phyloP scores from a whole-genome alignment of 2,888 invertebrate species.

The Campoplex nolae region DNA sequence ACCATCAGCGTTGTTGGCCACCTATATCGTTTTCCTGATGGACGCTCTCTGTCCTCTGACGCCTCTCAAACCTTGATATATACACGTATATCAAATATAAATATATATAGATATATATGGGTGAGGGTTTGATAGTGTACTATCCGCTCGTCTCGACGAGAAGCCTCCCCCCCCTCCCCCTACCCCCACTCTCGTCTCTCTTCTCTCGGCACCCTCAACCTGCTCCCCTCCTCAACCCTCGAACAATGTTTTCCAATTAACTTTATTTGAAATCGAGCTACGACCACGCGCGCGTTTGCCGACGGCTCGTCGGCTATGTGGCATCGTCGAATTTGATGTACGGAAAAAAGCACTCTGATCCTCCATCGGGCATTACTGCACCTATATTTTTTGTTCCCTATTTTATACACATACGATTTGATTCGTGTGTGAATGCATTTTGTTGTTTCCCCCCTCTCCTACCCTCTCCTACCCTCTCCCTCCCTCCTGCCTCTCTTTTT shows the following conservation, averaged over 20 bases:
- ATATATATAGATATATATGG: background rate
- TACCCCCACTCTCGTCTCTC: conserved; percentile 44
- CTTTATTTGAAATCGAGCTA: conserved; percentile 81
- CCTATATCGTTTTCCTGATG: conserved; percentile 31
- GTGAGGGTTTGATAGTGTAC: conserved; percentile 5
- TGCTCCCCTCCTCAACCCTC: conserved; percentile 64
- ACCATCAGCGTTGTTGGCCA: conserved; percentile 26
- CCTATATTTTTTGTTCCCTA: conserved; percentile 47
- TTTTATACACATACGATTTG: background rate
- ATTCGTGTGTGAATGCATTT: background rate
- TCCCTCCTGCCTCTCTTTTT: background rate
- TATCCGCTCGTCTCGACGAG: conserved; percentile 57
- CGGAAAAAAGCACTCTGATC: conserved; percentile 72
- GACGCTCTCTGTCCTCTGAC: conserved; percentile 41
- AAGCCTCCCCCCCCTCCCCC: conserved; percentile 51
- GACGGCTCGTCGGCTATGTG: conserved; percentile 64
- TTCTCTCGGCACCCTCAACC: conserved; percentile 42
- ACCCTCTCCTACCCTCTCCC: too few relatives aligned
- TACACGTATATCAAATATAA: conserved; percentile 1
- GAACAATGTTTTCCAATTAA: conserved; percentile 82
- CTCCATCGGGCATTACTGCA: conserved; percentile 61
- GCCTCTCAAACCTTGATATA: conserved; percentile 46
- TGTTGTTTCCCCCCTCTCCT: too few relatives aligned
- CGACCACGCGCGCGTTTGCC: conserved; percentile 72
- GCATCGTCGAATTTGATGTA: conserved; percentile 73